Percentiles rank a stretch among this genome's conserved stretches.
Evolutionary conservation across 2,888 invertebrate genomes (phyloP).

Genomic region (Eupithecia insigniata): DNA sequence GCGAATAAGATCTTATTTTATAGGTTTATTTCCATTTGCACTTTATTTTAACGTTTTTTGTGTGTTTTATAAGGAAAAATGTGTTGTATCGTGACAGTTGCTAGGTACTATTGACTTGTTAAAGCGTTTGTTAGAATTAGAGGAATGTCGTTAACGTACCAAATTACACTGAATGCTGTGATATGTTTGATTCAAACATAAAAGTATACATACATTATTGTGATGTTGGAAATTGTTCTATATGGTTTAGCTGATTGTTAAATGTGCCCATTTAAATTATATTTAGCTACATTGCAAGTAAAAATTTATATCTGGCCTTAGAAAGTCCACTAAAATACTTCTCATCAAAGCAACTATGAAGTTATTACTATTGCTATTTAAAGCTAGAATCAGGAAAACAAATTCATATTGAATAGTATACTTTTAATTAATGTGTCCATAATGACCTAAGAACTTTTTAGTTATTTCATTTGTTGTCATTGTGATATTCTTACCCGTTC

Average conservation of each 20-base stretch:
- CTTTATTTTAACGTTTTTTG: constrained; percentile 7
- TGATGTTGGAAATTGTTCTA: constrained; percentile 21
- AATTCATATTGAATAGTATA: not conserved
- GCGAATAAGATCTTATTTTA: not conserved
- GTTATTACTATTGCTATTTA: not conserved
- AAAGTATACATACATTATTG: constrained; percentile 23
- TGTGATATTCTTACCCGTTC: not conserved
- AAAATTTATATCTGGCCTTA: not conserved
- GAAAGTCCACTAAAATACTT: not conserved
- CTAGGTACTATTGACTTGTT: constrained; percentile 13
- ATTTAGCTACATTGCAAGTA: constrained; percentile 25
- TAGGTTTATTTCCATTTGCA: constrained; percentile 11
- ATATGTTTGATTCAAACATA: constrained; percentile 54
- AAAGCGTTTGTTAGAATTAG: constrained; percentile 29
- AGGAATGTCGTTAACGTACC: constrained; percentile 49
- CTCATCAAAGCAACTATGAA: not conserved
- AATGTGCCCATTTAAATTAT: constrained; percentile 9
- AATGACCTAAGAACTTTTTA: not conserved
- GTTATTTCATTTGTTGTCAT: not conserved
- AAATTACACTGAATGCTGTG: constrained; percentile 61
- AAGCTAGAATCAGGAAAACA: not conserved
- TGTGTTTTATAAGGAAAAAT: not conserved
- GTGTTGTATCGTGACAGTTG: constrained; percentile 6
- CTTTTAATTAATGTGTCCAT: not conserved
- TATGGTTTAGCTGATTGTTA: constrained; percentile 12